phyloP scores from a whole-genome alignment of 1,140 invertebrate genomes.

The Pararge aegeria region DNA sequence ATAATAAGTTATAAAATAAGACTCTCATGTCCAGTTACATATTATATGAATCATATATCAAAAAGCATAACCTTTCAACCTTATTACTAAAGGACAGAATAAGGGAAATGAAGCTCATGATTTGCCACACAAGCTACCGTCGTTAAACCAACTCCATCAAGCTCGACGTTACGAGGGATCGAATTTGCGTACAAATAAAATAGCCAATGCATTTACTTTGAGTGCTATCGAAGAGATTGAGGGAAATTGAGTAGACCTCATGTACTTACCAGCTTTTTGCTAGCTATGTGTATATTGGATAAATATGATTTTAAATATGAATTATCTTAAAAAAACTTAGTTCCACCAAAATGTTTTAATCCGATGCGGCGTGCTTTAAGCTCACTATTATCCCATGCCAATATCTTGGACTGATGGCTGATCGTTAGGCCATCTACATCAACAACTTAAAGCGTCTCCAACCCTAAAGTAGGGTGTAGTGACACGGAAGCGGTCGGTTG shows the following conservation, averaged over 20 bases:
- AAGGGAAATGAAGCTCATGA: conserved; percentile 64
- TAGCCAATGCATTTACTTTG: conserved; percentile 10
- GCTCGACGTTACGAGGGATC: conserved; percentile 53
- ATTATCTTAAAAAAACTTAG: too few species aligned
- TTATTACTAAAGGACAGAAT: conserved; percentile 9
- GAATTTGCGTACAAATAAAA: conserved; percentile 66
- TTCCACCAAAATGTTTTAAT: too few species aligned
- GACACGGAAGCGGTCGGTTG: too few species aligned
- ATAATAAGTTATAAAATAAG: too few species aligned
- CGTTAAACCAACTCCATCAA: conserved; percentile 49
- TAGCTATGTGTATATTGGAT: neutral
- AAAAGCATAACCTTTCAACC: neutral
- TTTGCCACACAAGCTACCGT: conserved; percentile 39
- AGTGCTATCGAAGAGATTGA: conserved; percentile 3
- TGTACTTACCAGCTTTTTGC: neutral
- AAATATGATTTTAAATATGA: too few species aligned
- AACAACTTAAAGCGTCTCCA: too few species aligned
- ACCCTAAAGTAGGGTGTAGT: too few species aligned
- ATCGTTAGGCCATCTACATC: too few species aligned
- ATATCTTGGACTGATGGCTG: too few species aligned
- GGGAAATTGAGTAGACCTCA: conserved; percentile 8
- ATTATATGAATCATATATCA: conserved; percentile 7
- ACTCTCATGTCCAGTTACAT: too few species aligned
- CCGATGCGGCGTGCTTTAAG: too few species aligned
- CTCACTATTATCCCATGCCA: too few species aligned